These are phyloP conservation scores for Rana temporaria DNA, from an alignment of 2,113 vertebrate species.

Conservation along the genomic window DNA sequence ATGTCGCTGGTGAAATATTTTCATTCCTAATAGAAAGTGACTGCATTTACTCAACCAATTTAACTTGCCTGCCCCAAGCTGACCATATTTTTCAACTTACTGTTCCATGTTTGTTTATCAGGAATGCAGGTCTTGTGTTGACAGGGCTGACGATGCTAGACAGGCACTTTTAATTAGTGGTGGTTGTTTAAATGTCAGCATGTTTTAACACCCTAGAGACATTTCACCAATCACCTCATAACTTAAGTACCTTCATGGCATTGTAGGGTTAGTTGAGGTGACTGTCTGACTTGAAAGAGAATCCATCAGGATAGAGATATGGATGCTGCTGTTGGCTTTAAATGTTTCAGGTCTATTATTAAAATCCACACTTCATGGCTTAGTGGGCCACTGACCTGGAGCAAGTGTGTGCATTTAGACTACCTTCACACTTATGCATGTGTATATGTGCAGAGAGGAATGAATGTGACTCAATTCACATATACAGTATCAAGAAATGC, in stretches of 20 bases:
- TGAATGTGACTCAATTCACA: too few relatives aligned
- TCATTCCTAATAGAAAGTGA: slow-evolving; percentile 6
- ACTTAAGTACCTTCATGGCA: not conserved
- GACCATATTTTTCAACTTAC: not conserved
- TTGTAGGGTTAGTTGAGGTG: slow-evolving; percentile 22
- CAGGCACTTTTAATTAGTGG: slow-evolving; percentile 30
- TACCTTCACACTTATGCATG: too few relatives aligned
- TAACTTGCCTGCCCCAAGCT: not conserved
- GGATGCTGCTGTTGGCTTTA: too few relatives aligned
- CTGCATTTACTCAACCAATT: not conserved
- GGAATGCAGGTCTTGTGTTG: not conserved
- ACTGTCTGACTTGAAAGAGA: not conserved
- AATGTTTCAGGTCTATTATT: too few relatives aligned
- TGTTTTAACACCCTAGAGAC: slow-evolving; percentile 34
- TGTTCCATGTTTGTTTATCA: not conserved
- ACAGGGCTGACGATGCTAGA: slow-evolving; percentile 18
- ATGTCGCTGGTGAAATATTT: not conserved
- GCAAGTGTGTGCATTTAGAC: too few relatives aligned
- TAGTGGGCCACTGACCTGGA: too few relatives aligned
- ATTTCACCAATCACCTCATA: slow-evolving; percentile 13
- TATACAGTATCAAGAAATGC: too few relatives aligned
- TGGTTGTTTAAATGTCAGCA: slow-evolving; percentile 33
- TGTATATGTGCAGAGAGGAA: too few relatives aligned
- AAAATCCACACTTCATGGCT: too few relatives aligned
- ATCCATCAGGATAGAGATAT: too few relatives aligned